Base-by-base conservation (phyloP, 2,888 invertebrate genomes). In the Sphinx pinastri region DNA sequence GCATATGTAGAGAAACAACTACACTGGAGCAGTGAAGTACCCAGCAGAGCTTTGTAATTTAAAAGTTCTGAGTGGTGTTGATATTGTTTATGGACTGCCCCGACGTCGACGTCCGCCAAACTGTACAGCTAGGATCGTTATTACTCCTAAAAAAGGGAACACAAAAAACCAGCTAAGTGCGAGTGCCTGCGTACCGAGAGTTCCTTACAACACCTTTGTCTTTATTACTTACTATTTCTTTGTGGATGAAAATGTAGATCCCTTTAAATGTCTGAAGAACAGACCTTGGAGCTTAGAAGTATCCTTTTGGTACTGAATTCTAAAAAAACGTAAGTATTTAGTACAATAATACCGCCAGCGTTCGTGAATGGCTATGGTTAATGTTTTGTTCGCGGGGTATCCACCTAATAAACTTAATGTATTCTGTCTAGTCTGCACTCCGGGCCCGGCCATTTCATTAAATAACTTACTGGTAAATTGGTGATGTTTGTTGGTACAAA, bases 391-490 rank as follows among this genome's bases (percentile, higher is more conserved):
- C 55, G 55, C 19, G 55, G 55, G 55, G 19, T 54, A 19, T 55
- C 19, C 55, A 55, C 11, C 55, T 19, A 55, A 55, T 55, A 55
- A 55, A 10, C 55, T 55, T 55, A 55, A 55, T 55, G 55, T 55
- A 55, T 55, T 55, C 55, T 55, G 19, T 55, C 55, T 55, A 38
- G 55, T 55, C 51, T 51, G 51, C 10, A 51, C 2, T 51, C 10
- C 55, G 3, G 16, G 11, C 55, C 2, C 11, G 4, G 51, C 19
- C 11, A 19, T 19, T 19, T 55, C 19, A 55, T 19, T 55, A 55
- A 54, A 54, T 55, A 55, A 55, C 55, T 55, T n/a, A 5, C 11
- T 19, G 55, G 55, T 19, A 38, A 38, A 38, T 38, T 38, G 10
- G 55, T 55, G 16, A 55, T 55, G 55, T 55, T 55, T 55, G 19